Conservation (phyloP, 2,797 vertebrate genomes). For the Crenuchus spilurus region DNA sequence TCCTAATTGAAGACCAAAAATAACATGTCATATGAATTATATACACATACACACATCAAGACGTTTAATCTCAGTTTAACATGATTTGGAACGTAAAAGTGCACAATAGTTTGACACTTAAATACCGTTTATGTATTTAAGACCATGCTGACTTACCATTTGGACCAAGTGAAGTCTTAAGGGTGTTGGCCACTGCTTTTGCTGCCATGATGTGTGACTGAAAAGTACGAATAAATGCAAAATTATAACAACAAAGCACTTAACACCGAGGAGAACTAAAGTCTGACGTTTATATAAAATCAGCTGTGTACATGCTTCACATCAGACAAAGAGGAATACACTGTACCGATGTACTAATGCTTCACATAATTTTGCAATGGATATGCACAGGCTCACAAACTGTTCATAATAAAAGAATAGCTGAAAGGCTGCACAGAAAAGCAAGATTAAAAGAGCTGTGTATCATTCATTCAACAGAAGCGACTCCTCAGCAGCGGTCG, state of each 20-base stretch:
- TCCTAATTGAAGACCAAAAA: no score
- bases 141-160: constrained; percentile 81
- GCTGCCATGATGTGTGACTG: constrained; percentile 99
- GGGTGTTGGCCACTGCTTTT: constrained; percentile 93
- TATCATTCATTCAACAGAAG: background rate
- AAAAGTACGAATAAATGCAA: constrained; percentile 45
- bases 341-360: no score
- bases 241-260: background rate
- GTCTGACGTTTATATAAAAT: background rate
- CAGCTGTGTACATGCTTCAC: background rate
- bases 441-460: no score
- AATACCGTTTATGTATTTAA: no score
- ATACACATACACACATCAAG: no score
- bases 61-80: no score
- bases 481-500: background rate
- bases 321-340: background rate
- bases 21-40: no score
- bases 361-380: no score
- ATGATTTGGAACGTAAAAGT: no score
- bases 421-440: background rate
- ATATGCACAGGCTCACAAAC: background rate
- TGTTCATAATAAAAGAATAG: background rate
- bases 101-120: no score
- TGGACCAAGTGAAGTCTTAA: constrained; percentile 94
- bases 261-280: no score